Percentiles rank a stretch among this genome's conserved stretches.
These are phyloP conservation scores for Hemiprocne comata DNA, from an alignment of 2,113 vertebrate species.

Conservation along the genomic window DNA sequence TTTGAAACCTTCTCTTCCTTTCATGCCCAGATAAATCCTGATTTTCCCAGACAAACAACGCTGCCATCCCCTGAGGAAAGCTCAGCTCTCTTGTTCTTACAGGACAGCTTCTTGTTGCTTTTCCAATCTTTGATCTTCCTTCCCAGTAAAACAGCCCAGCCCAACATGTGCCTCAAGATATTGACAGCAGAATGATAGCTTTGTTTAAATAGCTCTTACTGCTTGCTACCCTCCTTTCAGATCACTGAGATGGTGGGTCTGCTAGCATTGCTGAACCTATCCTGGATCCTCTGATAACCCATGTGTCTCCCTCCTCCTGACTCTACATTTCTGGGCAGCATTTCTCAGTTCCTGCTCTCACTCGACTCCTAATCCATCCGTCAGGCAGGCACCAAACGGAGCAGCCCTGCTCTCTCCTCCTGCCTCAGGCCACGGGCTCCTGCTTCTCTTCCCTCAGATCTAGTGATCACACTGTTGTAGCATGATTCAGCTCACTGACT, in stretches of 20 bases:
- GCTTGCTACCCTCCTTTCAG: not conserved
- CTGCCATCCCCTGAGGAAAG: constrained; percentile 20
- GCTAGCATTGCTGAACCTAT: not conserved
- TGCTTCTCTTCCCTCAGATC: not conserved
- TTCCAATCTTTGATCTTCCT: constrained; percentile 30
- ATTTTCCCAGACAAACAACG: not conserved
- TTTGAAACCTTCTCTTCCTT: constrained; percentile 20
- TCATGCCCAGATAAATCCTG: constrained; percentile 30
- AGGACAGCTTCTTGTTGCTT: constrained; percentile 18
- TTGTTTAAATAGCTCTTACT: not conserved
- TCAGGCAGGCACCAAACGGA: not conserved
- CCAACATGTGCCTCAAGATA: not conserved
- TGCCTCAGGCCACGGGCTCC: not conserved
- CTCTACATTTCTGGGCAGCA: not conserved
- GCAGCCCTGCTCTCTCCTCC: constrained; percentile 4
- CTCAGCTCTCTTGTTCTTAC: not conserved
- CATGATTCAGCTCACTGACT: constrained; percentile 19
- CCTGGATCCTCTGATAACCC: not conserved
- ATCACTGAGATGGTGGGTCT: not conserved
- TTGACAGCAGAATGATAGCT: not conserved
- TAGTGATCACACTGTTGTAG: fast-evolving
- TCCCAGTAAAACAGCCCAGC: constrained; percentile 10
- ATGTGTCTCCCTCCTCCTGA: not conserved
- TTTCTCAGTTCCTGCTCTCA: not conserved
- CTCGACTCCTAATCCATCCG: not conserved